These are phyloP conservation scores for Morus bassanus DNA, from an alignment of 2,797 vertebrate species.

Conservation along the genomic window DNA sequence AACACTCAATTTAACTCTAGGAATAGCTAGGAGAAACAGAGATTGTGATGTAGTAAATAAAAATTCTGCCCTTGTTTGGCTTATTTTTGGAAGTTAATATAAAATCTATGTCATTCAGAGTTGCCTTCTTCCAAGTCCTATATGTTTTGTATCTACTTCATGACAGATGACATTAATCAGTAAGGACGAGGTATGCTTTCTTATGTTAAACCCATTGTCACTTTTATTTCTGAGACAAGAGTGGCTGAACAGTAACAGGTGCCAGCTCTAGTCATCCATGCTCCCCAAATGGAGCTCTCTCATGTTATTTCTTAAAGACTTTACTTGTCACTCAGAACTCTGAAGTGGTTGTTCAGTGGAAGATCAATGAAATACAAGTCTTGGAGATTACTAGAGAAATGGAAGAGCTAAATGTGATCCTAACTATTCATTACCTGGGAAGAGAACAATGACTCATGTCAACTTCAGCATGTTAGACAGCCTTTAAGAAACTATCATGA, in stretches of 20 bases:
- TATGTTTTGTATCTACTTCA: background rate
- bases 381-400: conserved; percentile 30
- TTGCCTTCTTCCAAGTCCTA: background rate
- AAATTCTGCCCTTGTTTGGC: background rate
- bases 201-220: background rate
- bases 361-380: conserved; percentile 48
- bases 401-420: conserved; percentile 44
- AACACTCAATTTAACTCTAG: background rate
- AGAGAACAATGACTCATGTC: conserved; percentile 48
- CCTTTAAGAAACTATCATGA: conserved; percentile 11
- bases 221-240: background rate
- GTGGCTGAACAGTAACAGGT: background rate
- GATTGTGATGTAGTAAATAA: background rate
- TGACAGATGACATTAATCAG: background rate
- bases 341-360: background rate
- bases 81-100: background rate
- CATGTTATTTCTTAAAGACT: background rate
- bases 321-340: conserved; percentile 21
- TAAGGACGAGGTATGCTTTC: background rate
- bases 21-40: background rate
- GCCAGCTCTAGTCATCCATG: background rate
- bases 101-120: background rate
- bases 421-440: conserved; percentile 53
- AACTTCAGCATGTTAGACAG: conserved; percentile 25
- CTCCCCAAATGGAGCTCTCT: background rate